Base-by-base conservation (phyloP, 64 coral and sea anemone genomes). In the Orbicella faveolata region DNA sequence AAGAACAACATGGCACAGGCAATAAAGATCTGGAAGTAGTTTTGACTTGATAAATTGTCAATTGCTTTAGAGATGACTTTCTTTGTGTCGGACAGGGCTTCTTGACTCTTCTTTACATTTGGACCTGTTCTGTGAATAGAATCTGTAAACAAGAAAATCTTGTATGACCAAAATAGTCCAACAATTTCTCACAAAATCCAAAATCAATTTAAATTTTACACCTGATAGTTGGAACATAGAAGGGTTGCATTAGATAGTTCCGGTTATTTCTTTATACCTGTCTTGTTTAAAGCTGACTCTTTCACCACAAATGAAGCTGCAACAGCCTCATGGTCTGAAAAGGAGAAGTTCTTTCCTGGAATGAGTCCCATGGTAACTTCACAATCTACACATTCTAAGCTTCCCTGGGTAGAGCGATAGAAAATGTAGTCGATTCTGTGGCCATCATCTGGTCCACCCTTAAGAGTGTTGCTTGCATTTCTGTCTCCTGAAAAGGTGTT, bases 341-440 rank as follows among this genome's bases (percentile, higher is more conserved):
- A 96, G 3, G 95, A 90, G 70, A 96, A 93, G 21, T 88, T 83
- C 41, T 96, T 91, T 39, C 88, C 92, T 48, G 95, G 95, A 8
- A 96, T 82, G 61, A 86, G 88, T 1, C 95, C 88, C 95, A 96
- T 96, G 16, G 88, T 94, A 44, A 96, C 88, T 75, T 81, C 63
- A 74, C 92, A 93, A 17, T 89, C 79, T 23, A 76, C 74, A 72
- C 91, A 94, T 59, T 76, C 77, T 3, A 94, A 66, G 12, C 53
- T 85, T 25, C 68, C 75, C 9, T 15, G 20, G 30, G 33, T 41
- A 63, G 87, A 57, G 26, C 79, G 79, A 83, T 96, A 96, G 34
- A 96, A 83, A 39, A 96, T 91, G 63, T 94, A 96, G 61, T 96
- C 95, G 74, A 96, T 96, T 25, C 95, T 90, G 26, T 91, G 81